A percentile compares a stretch with the other conserved stretches of the same genome.
Evolutionary conservation across 2,113 vertebrate genomes (phyloP).

Genomic region (Probosciger aterrimus): DNA sequence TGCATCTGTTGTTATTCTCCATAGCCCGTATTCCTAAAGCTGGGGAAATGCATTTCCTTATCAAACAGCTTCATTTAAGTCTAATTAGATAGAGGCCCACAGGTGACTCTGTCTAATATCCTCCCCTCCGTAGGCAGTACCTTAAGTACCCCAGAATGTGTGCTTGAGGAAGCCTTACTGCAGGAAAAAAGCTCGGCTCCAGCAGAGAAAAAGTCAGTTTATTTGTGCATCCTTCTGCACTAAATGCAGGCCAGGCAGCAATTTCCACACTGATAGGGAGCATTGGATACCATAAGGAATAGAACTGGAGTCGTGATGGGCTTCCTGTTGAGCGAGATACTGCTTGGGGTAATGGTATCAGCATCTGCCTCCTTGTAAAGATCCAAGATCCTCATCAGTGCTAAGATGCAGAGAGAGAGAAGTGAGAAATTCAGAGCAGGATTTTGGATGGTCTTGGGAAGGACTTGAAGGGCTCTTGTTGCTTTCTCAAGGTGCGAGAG

Average conservation of each 20-base stretch:
- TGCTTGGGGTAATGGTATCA: background rate
- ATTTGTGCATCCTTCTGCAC: background rate
- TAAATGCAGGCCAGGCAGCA: background rate
- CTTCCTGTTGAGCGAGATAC: fast-evolving
- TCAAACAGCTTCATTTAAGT: conserved; percentile 63
- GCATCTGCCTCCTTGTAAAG: background rate
- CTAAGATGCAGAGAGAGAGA: background rate
- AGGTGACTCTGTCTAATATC: conserved; percentile 41
- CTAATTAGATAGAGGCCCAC: conserved; percentile 66
- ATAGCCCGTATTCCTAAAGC: conserved; percentile 10
- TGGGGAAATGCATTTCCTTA: conserved; percentile 49
- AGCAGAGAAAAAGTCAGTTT: conserved; percentile 2
- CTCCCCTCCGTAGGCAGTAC: background rate
- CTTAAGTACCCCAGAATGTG: conserved; percentile 33
- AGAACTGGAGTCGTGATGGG: background rate
- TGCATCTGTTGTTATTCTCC: conserved; percentile 50
- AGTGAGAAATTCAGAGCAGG: background rate
- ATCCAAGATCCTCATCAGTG: background rate
- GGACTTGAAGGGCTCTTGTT: background rate
- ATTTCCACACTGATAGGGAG: background rate
- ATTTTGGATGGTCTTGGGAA: background rate
- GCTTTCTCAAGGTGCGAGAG: background rate
- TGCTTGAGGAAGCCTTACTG: conserved; percentile 41
- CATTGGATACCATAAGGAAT: background rate
- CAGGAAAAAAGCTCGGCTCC: background rate